phyloP scores from a whole-genome alignment of 2,888 invertebrate genomes.

The Drosophila setosimentum region DNA sequence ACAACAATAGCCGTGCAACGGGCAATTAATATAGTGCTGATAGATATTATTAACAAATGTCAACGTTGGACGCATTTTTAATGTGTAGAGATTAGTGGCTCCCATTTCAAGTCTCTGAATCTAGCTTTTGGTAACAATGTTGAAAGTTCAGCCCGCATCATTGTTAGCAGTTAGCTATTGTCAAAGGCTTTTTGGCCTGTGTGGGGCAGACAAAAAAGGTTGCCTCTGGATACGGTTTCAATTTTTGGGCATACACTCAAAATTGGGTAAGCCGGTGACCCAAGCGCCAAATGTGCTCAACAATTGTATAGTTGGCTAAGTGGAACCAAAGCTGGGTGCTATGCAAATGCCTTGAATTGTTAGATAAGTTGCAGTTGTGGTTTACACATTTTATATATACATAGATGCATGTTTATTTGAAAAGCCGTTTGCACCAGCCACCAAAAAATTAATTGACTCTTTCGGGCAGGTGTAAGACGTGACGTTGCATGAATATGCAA shows the following conservation, averaged over 20 bases:
- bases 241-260: constrained; percentile 24
- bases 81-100: constrained; percentile 35
- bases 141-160: constrained; percentile 21
- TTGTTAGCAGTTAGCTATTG: constrained; percentile 31
- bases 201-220: constrained; percentile 27
- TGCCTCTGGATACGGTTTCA: constrained; percentile 12
- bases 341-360: constrained; percentile 38
- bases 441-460: constrained; percentile 69
- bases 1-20: constrained; percentile 20
- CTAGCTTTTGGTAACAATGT: constrained; percentile 5
- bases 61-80: constrained; percentile 51
- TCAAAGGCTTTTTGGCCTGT: constrained; percentile 28
- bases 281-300: constrained; percentile 21
- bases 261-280: constrained; percentile 3
- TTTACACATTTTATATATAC: not conserved
- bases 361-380: constrained; percentile 50
- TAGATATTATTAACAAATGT: constrained; percentile 67
- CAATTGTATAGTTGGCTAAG: constrained; percentile 17
- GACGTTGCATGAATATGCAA: constrained; percentile 62
- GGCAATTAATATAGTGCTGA: constrained; percentile 49
- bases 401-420: constrained; percentile 12
- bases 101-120: constrained; percentile 28
- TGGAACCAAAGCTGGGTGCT: constrained; percentile 29
- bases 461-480: constrained; percentile 71
- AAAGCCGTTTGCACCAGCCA: constrained; percentile 17